A percentile compares a stretch with the other conserved stretches of the same genome.
phyloP scores from a whole-genome alignment of 2,113 vertebrate genomes.

The Glaucidium brasilianum region DNA sequence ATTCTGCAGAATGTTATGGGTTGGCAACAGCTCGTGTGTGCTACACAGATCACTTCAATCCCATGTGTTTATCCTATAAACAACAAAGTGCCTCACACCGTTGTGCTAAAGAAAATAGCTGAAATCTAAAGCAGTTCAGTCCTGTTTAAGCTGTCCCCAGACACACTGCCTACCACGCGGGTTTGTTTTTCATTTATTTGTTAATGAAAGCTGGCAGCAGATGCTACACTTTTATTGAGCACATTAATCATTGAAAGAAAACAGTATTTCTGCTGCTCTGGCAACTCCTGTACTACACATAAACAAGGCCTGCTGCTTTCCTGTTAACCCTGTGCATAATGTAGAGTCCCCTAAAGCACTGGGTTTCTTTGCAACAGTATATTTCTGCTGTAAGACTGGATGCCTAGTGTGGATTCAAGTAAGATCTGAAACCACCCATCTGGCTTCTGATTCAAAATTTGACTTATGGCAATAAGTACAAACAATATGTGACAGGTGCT shows the following conservation, averaged over 20 bases:
- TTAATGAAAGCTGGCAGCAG: conserved; percentile 73
- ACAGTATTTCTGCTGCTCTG: conserved; percentile 45
- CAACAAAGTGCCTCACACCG: conserved; percentile 70
- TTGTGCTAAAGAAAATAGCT: conserved; percentile 72
- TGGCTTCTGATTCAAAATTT: neutral
- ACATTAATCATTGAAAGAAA: conserved; percentile 61
- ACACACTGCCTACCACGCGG: conserved; percentile 65
- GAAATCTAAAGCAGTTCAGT: conserved; percentile 70
- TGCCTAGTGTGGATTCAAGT: neutral
- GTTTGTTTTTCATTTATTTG: conserved; percentile 74
- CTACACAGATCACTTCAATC: conserved; percentile 59
- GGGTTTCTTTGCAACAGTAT: neutral
- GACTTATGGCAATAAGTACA: neutral
- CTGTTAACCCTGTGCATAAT: neutral
- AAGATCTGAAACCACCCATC: neutral
- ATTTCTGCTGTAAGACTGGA: neutral
- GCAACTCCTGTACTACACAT: conserved; percentile 12
- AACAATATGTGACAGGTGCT: neutral
- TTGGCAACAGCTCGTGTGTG: conserved; percentile 59
- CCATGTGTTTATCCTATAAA: conserved; percentile 79
- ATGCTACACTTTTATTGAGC: conserved; percentile 35
- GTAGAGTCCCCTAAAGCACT: neutral
- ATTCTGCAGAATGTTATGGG: conserved; percentile 68
- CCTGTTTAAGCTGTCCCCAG: conserved; percentile 77
- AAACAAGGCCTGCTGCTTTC: conserved; percentile 25